These are phyloP conservation scores for Agrilus biguttatus DNA, from an alignment of 2,888 invertebrate species.

Conservation along the genomic window DNA sequence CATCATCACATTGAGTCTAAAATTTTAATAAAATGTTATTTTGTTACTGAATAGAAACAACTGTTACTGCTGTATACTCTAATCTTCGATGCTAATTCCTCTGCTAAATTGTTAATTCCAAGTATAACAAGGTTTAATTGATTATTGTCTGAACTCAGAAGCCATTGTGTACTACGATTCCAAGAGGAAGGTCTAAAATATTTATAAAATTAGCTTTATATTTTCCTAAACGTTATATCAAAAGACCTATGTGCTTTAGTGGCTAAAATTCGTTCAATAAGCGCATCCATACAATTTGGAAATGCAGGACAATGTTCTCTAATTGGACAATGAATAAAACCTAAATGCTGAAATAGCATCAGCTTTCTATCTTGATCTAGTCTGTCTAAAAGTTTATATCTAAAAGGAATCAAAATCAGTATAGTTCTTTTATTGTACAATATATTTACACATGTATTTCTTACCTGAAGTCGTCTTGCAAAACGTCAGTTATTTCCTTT, in stretches of 20 bases:
- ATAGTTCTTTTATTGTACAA: not conserved
- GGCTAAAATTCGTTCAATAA: constrained; percentile 56
- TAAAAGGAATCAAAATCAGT: constrained; percentile 22
- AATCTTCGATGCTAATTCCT: constrained; percentile 75
- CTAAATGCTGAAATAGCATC: constrained; percentile 87
- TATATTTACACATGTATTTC: not conserved
- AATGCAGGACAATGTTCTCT: constrained; percentile 88
- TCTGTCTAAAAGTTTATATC: constrained; percentile 86
- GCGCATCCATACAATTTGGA: constrained; percentile 65
- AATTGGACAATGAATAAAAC: constrained; percentile 91
- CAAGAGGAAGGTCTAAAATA: constrained; percentile 41
- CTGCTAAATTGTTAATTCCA: constrained; percentile 74
- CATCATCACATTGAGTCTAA: constrained; percentile 71
- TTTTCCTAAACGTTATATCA: not conserved
- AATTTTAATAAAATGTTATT: constrained; percentile 9
- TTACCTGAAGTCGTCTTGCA: constrained; percentile 83
- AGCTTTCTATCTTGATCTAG: constrained; percentile 89
- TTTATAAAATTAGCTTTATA: constrained; percentile 4
- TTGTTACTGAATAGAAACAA: constrained; percentile 1
- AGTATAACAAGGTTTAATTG: constrained; percentile 78
- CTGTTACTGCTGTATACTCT: constrained; percentile 28
- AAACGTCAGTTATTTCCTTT: constrained; percentile 79
- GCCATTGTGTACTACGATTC: constrained; percentile 50
- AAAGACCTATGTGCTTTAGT: constrained; percentile 47
- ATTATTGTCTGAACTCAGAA: constrained; percentile 49